Percentiles rank a stretch among this genome's conserved stretches.
phyloP scores from a whole-genome alignment of 1,140 invertebrate genomes.

The Camponotus pennsylvanicus region DNA sequence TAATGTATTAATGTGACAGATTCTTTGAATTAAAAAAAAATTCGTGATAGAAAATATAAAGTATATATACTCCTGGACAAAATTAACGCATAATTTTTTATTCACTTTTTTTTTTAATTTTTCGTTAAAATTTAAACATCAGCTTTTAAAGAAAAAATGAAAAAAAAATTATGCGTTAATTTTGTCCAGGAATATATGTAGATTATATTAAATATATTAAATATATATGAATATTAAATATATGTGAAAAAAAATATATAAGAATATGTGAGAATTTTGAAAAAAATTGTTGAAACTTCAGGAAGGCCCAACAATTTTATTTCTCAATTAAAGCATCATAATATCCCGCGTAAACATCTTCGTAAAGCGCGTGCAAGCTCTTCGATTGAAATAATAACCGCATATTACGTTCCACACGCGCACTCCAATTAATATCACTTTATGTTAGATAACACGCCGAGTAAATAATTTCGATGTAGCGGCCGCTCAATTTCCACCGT shows the following conservation, averaged over 20 bases:
- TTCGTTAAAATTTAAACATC: too few species aligned
- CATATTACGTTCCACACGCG: constrained; percentile 7
- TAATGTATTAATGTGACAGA: not conserved
- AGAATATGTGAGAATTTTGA: not conserved
- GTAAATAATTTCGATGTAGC: constrained; percentile 44
- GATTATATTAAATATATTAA: too few species aligned
- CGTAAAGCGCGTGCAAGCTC: not conserved
- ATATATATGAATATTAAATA: too few species aligned
- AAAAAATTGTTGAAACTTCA: not conserved
- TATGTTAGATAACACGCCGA: constrained; percentile 32
- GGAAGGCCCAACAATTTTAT: not conserved
- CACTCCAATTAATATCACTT: constrained; percentile 58
- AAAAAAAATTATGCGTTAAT: too few species aligned
- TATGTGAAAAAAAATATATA: not conserved
- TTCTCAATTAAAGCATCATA: not conserved
- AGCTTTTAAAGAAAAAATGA: too few species aligned
- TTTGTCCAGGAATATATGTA: too few species aligned
- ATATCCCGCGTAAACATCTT: not conserved
- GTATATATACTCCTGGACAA: too few species aligned
- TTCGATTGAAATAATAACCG: constrained; percentile 31
- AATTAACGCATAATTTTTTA: too few species aligned
- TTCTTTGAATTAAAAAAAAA: not conserved
- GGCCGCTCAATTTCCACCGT: not conserved
- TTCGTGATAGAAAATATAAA: not conserved
- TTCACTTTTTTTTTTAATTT: too few species aligned